Conservation (phyloP, 1,140 invertebrate genomes). For the Hydropsyche tenuis region DNA sequence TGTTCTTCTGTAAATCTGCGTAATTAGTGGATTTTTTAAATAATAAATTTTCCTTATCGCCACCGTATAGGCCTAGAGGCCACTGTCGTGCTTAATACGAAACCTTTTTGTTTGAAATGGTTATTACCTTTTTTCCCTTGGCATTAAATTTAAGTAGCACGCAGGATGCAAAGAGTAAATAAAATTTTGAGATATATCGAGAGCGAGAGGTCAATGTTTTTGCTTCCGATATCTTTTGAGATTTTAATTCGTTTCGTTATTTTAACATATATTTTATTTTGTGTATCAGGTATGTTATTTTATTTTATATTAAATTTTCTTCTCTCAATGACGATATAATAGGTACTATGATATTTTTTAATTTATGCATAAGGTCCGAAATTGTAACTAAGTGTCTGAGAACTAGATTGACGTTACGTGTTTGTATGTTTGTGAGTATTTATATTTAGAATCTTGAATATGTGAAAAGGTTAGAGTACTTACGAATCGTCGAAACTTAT, state of each 20-base stretch:
- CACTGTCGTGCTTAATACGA: constrained; percentile 25
- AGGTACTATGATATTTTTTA: too few species aligned
- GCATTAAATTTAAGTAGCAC: constrained; percentile 31
- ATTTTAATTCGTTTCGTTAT: background rate
- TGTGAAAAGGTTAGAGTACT: too few species aligned
- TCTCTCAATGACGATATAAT: too few species aligned
- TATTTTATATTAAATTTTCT: too few species aligned
- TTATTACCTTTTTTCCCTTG: constrained; percentile 36
- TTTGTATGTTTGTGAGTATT: too few species aligned
- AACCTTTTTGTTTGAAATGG: constrained; percentile 34
- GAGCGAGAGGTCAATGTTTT: constrained; percentile 9
- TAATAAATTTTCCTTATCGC: constrained; percentile 42
- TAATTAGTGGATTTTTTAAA: constrained; percentile 38
- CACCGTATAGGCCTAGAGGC: constrained; percentile 25
- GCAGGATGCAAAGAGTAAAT: constrained; percentile 3
- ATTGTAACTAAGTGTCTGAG: too few species aligned
- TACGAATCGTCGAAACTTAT: too few species aligned
- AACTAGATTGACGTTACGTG: too few species aligned
- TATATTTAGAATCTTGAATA: too few species aligned
- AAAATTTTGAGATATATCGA: constrained; percentile 16
- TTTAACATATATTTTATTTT: too few species aligned
- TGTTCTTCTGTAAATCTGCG: constrained; percentile 28
- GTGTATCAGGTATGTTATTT: too few species aligned
- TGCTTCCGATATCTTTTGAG: background rate
- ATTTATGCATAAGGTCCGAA: too few species aligned